These are phyloP conservation scores for Lophotis ruficrista DNA, from an alignment of 2,113 vertebrate species.

Conservation along the genomic window DNA sequence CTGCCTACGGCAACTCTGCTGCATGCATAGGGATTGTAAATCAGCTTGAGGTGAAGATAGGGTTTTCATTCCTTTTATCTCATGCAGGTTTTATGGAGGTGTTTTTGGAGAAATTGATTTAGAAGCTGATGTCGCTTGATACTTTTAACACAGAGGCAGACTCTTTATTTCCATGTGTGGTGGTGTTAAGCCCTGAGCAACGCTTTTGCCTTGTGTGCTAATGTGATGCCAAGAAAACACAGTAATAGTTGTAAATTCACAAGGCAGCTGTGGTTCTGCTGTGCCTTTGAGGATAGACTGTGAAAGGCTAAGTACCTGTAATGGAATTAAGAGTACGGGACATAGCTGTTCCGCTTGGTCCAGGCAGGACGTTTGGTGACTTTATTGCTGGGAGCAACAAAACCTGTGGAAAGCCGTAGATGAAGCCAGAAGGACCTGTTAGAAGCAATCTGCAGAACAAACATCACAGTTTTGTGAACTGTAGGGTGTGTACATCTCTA, in stretches of 20 bases:
- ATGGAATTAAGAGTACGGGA: slow-evolving; percentile 6
- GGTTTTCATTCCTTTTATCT: background rate
- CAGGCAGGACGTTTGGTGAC: background rate
- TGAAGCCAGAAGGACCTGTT: background rate
- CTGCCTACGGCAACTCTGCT: background rate
- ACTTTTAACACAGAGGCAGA: background rate
- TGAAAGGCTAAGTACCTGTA: background rate
- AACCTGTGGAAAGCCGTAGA: background rate
- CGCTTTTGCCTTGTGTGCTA: background rate
- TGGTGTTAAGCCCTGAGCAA: background rate
- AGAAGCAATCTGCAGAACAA: background rate
- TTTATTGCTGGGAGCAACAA: slow-evolving; percentile 8
- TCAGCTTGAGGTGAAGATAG: background rate
- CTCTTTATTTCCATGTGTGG: background rate
- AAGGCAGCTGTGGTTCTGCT: background rate
- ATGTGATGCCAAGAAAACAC: background rate
- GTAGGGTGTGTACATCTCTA: background rate
- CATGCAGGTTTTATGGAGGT: background rate
- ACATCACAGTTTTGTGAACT: background rate
- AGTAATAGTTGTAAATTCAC: background rate
- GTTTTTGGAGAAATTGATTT: background rate
- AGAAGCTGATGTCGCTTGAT: background rate
- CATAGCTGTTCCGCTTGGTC: background rate
- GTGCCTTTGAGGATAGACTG: background rate
- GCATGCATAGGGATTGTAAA: fast-evolving